Evolutionary conservation across 2,888 invertebrate species (phyloP), one percentile per base, ranked within the genome.

Genomic region (Cybosia mesomella): DNA sequence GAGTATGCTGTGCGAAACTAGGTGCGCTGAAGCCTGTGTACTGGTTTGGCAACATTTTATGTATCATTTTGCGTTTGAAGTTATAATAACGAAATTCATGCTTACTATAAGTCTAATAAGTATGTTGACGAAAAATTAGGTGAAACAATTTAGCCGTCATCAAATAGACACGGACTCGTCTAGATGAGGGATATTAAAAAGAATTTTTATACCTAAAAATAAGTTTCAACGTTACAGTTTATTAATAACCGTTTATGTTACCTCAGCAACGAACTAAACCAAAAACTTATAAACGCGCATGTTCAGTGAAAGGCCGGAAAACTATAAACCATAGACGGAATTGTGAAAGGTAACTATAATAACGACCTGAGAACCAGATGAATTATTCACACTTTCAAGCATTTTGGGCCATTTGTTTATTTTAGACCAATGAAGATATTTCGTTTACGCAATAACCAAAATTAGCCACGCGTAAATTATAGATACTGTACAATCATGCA

Each of bases 331-430:
- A 83, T 86, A 73, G 80, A 71, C 77, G 82, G 71, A 80, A 82
- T 87, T 84, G 91, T 89, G 92, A 92, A 91, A 91, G 93, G 88
- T 85, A 84, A 84, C 83, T 60, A 75, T 83, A 83, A 83, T 83
- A 82, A 79, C 76, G 63, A 80, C 72, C 71, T 79, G 73, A 83
- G 75, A 76, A 74, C 60, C 63, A 73, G 75, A 82, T 78, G 76
- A 80, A 91, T 91, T 91, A 87, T 88, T 79, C 72, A 91, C 92
- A 91, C 91, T 91, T 91, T 91, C 91, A 77, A 87, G 85, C 82
- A 79, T 75, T 81, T 78, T 75, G 72, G 73, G 72, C 75, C 68
- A 74, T 81, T 83, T 83, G 70, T 79, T 73, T 69, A 73, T 77
- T 71, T 74, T 76, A 8, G 59, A 36, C 58, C 32, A 71, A 68